Evolutionary conservation across 2,113 vertebrate species (phyloP), one percentile per base, ranked within the genome.

Genomic region (Psephotus haematonotus): DNA sequence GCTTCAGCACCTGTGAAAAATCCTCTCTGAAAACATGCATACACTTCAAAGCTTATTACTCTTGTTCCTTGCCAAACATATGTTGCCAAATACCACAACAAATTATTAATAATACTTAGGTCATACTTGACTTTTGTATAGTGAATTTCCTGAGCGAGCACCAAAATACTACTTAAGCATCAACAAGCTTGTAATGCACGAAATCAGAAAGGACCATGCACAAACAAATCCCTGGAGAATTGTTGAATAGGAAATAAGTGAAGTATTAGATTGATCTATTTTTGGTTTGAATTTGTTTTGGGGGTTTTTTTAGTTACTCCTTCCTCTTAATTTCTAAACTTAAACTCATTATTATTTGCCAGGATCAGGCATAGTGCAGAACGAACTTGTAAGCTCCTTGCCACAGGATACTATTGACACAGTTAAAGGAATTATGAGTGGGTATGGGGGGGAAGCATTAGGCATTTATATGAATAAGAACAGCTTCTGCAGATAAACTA

Each of bases 1-100:
- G 92, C 92, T 93, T 95, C 75, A 65, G 87, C 98, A 98, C 98
- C 98, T 98, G 98, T 98, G 97, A 97, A 96, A 96, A 87, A 86
- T 92, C 19, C 59, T 84, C 81, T 96, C 91, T 91, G 93, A 95
- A 98, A 97, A 92, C 33, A 62, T 27, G 50, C 44, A 76, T 89
- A 29, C 63, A 86, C 97, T 98, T 98, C 97, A 98, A 98, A 98
- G 97, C 71, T 92, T 94, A 92, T 91, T 81, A 81, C 89, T 89
- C 37, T 76, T 76, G 72, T 49, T 89, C 91, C 77, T 93, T 97
- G 97, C 97, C 97, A 98, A 98, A 96, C 97, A 97, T 96, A 97
- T 96, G 96, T 79, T 95, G 93, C 71, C 37, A 74, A 96, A 88
- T 49, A 96, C 88, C 86, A 95, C 85, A 94, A 89, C 59, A 95